phyloP scores from a whole-genome alignment of 35 echinoderm and acorn worm genomes.

The Heliocidaris erythrogramma region DNA sequence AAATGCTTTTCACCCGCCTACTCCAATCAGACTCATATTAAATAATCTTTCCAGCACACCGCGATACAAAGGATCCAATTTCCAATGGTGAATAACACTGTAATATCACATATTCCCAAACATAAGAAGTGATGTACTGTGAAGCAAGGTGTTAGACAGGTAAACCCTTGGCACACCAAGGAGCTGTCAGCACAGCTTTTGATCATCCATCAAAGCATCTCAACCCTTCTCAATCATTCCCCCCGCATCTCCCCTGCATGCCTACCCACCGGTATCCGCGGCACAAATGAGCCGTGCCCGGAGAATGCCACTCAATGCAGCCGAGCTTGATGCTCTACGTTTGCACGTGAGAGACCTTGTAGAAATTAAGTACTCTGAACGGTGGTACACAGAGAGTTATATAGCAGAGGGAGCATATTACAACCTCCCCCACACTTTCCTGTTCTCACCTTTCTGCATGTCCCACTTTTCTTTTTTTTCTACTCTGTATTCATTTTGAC shows the following conservation, averaged over 20 bases:
- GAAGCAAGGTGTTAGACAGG: neutral
- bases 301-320: neutral
- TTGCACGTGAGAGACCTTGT: neutral
- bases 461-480: neutral
- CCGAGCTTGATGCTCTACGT: neutral
- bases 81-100: neutral
- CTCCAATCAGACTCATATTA: neutral
- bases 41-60: neutral
- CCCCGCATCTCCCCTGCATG: neutral
- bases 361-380: slow-evolving; percentile 1
- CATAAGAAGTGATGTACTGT: neutral
- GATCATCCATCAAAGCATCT: neutral
- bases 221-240: neutral
- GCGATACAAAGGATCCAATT: slow-evolving; percentile 2
- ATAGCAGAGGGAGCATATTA: neutral
- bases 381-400: neutral
- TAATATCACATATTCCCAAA: slow-evolving; percentile 13
- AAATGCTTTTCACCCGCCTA: neutral
- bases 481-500: neutral
- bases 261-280: neutral
- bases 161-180: neutral
- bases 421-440: neutral
- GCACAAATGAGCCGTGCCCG: neutral
- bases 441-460: neutral
- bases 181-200: neutral